Conservation (phyloP, 1,140 invertebrate genomes). For the Eriocheir sinensis region DNA sequence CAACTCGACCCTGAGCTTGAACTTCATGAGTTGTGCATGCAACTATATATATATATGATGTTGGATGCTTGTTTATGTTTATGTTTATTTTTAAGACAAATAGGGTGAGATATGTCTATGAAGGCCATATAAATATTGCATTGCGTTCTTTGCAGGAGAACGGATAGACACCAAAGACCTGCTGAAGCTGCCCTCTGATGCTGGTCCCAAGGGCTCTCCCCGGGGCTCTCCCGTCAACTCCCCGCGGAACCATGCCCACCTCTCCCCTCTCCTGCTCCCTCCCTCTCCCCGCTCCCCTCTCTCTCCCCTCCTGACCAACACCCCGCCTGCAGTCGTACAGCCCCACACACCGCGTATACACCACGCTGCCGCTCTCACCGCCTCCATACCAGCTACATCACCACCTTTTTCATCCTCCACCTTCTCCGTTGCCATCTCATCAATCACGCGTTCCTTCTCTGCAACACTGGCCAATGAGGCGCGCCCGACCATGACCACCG, state of each 20-base stretch:
- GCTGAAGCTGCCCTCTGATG: slow-evolving; percentile 55
- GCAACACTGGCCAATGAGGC: slow-evolving; percentile 68
- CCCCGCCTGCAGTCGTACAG: neutral
- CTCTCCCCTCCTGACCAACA: slow-evolving; percentile 47
- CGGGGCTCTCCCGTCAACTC: slow-evolving; percentile 69
- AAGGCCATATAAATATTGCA: neutral
- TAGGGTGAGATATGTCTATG: neutral
- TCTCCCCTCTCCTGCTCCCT: slow-evolving; percentile 68
- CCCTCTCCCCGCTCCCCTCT: slow-evolving; percentile 70
- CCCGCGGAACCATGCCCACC: slow-evolving; percentile 71
- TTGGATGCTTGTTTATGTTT: neutral
- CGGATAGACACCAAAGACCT: slow-evolving; percentile 66
- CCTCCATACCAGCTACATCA: slow-evolving; percentile 16
- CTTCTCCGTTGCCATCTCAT: slow-evolving; percentile 37
- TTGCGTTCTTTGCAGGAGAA: slow-evolving; percentile 59
- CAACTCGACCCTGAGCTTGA: too few species aligned
- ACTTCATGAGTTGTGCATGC: too few species aligned
- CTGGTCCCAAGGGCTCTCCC: slow-evolving; percentile 55
- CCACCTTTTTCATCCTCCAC: slow-evolving; percentile 36
- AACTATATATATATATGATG: neutral
- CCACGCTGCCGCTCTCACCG: neutral
- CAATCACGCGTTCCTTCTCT: slow-evolving; percentile 62
- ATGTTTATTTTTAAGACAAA: neutral
- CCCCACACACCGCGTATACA: neutral
- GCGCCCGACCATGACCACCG: slow-evolving; percentile 6